A percentile compares a stretch with the other conserved stretches of the same genome.
phyloP scores from a whole-genome alignment of 2,797 vertebrate species.

The Synanceia verrucosa region DNA sequence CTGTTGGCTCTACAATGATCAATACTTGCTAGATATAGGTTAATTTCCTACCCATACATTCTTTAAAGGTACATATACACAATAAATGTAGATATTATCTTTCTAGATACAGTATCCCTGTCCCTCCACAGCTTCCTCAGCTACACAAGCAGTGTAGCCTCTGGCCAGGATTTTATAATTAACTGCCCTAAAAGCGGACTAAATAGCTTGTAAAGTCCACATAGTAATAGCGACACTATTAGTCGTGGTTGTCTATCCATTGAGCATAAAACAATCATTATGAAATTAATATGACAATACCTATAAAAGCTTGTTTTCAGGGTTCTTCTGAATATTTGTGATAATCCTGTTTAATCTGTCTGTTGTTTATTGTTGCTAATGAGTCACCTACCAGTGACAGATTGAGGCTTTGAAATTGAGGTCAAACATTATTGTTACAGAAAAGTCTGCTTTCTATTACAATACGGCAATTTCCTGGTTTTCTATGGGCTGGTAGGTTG shows the following conservation, averaged over 20 bases:
- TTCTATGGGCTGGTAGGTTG: slow-evolving; percentile 3
- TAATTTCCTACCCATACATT: neutral
- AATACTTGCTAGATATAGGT: neutral
- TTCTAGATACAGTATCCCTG: neutral
- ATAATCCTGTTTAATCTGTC: slow-evolving; percentile 2
- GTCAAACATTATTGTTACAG: neutral
- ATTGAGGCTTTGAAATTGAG: slow-evolving; percentile 14
- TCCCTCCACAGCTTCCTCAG: neutral
- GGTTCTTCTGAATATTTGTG: neutral
- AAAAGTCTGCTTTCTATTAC: slow-evolving; percentile 2
- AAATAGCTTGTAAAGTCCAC: slow-evolving; percentile 7
- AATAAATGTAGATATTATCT: neutral
- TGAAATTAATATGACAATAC: neutral
- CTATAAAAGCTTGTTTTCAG: neutral
- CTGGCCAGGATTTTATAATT: slow-evolving; percentile 8
- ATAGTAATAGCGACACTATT: neutral
- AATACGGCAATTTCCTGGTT: slow-evolving; percentile 9
- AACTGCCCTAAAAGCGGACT: neutral
- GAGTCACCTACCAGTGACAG: neutral
- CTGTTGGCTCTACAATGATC: neutral
- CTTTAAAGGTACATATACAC: neutral
- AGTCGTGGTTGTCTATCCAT: neutral
- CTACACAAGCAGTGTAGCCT: neutral
- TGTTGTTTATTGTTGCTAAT: neutral
- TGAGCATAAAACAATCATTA: neutral